Evolutionary conservation across 2,113 vertebrate genomes (phyloP).

Genomic region (Podarcis raffonei): DNA sequence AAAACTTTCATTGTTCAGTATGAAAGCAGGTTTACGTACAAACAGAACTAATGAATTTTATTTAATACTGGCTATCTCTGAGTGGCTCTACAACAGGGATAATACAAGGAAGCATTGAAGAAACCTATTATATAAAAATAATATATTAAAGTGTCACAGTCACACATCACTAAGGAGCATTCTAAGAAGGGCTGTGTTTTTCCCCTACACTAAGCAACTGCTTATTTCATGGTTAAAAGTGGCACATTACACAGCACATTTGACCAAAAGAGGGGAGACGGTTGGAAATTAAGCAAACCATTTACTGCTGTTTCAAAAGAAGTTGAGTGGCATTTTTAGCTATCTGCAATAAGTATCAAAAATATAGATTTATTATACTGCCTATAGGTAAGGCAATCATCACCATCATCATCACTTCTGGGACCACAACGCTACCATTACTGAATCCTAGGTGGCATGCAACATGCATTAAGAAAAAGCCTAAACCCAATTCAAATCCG

Average conservation of each 20-base stretch:
- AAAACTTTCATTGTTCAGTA: conserved; percentile 2
- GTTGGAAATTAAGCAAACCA: conserved; percentile 12
- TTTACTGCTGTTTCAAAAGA: background rate
- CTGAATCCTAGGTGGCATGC: background rate
- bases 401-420: background rate
- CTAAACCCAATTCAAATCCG: too few species aligned
- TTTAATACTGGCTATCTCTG: conserved; percentile 11
- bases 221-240: conserved; percentile 28
- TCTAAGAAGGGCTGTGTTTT: conserved; percentile 11
- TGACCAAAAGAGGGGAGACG: background rate
- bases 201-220: conserved; percentile 10
- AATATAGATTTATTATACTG: background rate
- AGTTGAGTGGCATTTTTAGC: background rate
- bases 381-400: background rate
- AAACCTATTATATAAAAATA: conserved; percentile 15
- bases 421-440: background rate
- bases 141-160: conserved; percentile 19
- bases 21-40: background rate
- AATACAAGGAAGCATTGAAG: conserved; percentile 13
- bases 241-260: conserved; percentile 20
- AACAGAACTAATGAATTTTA: conserved; percentile 28
- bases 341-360: background rate
- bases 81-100: background rate
- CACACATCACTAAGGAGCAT: conserved; percentile 9
- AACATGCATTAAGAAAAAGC: background rate